Conservation (phyloP, 2,797 vertebrate species). For the Cercopithecus hamlyni region DNA sequence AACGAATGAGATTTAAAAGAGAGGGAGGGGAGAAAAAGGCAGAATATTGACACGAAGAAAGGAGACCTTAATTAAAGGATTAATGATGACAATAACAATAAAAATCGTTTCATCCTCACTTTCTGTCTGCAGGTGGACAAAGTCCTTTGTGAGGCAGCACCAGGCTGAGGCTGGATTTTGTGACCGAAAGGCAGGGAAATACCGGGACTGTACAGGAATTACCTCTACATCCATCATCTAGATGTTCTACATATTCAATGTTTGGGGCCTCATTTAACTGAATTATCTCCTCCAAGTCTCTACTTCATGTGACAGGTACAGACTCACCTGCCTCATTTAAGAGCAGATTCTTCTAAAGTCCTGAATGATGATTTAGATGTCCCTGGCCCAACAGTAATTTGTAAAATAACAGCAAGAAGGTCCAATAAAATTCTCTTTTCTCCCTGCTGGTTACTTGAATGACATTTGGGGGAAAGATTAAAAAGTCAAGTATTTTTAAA, state of each 20-base stretch:
- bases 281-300: not conserved
- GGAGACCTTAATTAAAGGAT: conserved; percentile 82
- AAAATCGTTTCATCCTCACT: conserved; percentile 56
- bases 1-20: conserved; percentile 73
- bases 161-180: not conserved
- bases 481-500: not conserved
- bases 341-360: not conserved
- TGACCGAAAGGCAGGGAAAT: not conserved
- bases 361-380: not conserved
- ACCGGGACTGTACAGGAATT: rapidly evolving
- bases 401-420: not conserved
- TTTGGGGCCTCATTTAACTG: not conserved
- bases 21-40: conserved; percentile 55
- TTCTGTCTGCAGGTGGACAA: conserved; percentile 22
- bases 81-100: conserved; percentile 77
- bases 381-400: not conserved
- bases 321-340: not conserved
- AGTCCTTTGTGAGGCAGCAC: not conserved
- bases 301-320: not conserved
- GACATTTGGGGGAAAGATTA: not conserved
- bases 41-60: conserved; percentile 74
- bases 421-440: not conserved
- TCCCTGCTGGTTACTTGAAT: not conserved
- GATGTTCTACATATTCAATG: not conserved
- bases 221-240: not conserved